Evolutionary conservation across 2,113 vertebrate species (phyloP).

Genomic region (Pantherophis guttatus): DNA sequence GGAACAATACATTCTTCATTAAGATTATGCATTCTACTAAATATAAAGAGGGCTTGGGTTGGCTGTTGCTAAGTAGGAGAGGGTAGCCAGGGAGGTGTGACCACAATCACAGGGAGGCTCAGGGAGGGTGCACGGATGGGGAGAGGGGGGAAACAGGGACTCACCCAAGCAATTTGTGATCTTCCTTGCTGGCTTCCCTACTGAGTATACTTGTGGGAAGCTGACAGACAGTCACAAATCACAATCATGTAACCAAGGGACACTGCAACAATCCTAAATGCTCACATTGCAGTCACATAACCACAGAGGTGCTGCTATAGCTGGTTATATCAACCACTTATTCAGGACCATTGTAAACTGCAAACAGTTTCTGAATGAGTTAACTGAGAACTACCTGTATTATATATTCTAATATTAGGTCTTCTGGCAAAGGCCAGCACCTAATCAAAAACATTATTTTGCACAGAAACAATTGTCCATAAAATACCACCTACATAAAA

Average conservation of each 20-base stretch:
- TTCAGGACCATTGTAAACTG: neutral
- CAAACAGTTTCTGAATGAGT: neutral
- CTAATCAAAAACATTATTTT: neutral
- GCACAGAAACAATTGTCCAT: neutral
- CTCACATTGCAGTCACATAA: neutral
- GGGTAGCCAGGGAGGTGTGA: neutral
- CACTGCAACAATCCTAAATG: neutral
- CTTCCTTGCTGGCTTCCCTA: neutral
- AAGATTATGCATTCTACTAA: neutral
- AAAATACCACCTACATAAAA: neutral
- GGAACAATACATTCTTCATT: neutral
- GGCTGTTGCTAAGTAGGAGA: neutral
- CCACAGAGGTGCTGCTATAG: neutral
- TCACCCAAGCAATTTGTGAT: neutral
- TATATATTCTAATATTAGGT: accelerated
- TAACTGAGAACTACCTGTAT: neutral
- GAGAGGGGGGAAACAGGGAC: neutral
- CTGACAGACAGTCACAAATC: neutral
- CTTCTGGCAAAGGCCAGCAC: neutral
- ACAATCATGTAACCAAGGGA: neutral
- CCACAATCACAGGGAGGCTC: neutral
- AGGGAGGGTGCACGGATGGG: neutral
- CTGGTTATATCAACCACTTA: neutral
- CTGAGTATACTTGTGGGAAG: neutral
- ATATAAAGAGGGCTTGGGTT: neutral